Percentiles rank a stretch among this genome's conserved stretches.
Conservation (phyloP, 2,888 invertebrate genomes). For the Pollenia labialis region DNA sequence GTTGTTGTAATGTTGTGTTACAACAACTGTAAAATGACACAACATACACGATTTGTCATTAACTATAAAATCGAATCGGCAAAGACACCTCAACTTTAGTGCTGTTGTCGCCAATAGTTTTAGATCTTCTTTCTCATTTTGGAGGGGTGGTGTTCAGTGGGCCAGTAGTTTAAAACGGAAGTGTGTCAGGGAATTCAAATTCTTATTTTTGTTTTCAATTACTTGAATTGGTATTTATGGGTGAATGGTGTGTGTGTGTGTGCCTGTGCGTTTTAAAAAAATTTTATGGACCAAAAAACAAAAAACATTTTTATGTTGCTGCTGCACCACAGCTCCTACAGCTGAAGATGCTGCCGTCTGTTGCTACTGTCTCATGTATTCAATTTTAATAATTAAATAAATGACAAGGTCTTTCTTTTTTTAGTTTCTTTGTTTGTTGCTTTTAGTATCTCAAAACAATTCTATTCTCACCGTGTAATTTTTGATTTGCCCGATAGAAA, state of each 20-base stretch:
- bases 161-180: slow-evolving; percentile 53
- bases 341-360: background rate
- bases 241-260: slow-evolving; percentile 7
- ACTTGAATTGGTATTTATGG: slow-evolving; percentile 29
- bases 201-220: slow-evolving; percentile 42
- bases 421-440: background rate
- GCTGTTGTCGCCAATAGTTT: slow-evolving; percentile 53
- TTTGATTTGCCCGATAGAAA: slow-evolving; percentile 18
- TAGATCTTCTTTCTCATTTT: background rate
- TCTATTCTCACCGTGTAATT: slow-evolving; percentile 26
- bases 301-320: slow-evolving; percentile 34
- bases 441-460: background rate
- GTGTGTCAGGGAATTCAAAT: slow-evolving; percentile 67
- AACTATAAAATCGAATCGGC: slow-evolving; percentile 29
- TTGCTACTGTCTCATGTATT: slow-evolving; percentile 14
- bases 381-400: slow-evolving; percentile 20
- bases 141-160: background rate
- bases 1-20: slow-evolving; percentile 52
- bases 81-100: slow-evolving; percentile 51
- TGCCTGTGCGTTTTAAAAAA: background rate
- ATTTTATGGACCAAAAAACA: slow-evolving; percentile 29
- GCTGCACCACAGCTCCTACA: slow-evolving; percentile 3
- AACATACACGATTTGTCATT: slow-evolving; percentile 62
- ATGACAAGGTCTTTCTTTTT: slow-evolving; percentile 37
- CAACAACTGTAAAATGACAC: slow-evolving; percentile 61